Percentiles rank a stretch among this genome's conserved stretches.
These are phyloP conservation scores for Ellobius talpinus DNA, from an alignment of 2,113 vertebrate species.

Conservation along the genomic window DNA sequence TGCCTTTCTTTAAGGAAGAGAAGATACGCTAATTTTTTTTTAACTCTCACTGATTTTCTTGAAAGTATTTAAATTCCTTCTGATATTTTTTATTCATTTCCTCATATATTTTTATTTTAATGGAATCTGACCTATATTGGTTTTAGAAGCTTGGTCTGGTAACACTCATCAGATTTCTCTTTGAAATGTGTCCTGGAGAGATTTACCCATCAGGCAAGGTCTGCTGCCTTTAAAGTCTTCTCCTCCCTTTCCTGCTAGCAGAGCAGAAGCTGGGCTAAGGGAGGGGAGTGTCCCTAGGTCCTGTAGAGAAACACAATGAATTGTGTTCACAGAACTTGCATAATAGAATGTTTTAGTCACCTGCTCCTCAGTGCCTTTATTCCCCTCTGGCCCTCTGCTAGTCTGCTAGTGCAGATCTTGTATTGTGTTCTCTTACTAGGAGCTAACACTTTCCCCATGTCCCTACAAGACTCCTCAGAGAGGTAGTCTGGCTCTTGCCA, in stretches of 20 bases:
- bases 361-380: neutral
- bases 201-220: neutral
- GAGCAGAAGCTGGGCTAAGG: neutral
- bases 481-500: neutral
- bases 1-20: neutral
- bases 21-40: neutral
- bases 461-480: neutral
- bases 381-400: neutral
- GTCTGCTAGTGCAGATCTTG: neutral
- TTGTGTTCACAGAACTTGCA: neutral
- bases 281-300: neutral
- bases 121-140: neutral
- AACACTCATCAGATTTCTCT: neutral
- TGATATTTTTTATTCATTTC: neutral
- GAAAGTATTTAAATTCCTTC: slow-evolving; percentile 2
- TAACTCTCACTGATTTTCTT: slow-evolving; percentile 15
- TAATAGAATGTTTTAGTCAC: neutral
- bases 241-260: neutral
- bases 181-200: neutral
- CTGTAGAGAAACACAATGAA: neutral
- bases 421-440: neutral
- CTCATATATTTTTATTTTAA: slow-evolving; percentile 38
- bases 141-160: neutral
- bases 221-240: neutral
- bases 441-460: neutral